Evolutionary conservation across 2,888 invertebrate species (phyloP).

Genomic region (Drosophila sordidula): DNA sequence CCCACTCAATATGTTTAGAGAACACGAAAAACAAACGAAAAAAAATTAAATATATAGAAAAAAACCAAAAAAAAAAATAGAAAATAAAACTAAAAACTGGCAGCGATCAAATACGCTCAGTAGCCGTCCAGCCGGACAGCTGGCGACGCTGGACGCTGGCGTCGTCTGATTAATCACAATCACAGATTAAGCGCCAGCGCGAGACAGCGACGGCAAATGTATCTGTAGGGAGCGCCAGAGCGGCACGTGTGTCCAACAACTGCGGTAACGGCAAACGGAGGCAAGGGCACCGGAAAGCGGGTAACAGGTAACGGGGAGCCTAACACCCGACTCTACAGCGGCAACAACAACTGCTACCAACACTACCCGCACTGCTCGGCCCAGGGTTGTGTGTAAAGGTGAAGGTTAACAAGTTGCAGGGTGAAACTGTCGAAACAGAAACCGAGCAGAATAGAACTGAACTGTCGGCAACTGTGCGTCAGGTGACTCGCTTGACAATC

Average conservation of each 20-base stretch:
- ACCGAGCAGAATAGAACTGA: neutral
- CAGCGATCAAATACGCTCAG: slow-evolving; percentile 68
- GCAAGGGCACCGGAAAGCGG: neutral
- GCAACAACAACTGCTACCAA: neutral
- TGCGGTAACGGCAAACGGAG: slow-evolving; percentile 1
- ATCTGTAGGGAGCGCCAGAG: slow-evolving; percentile 44
- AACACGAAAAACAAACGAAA: slow-evolving; percentile 41
- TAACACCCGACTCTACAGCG: slow-evolving; percentile 2
- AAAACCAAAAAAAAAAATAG: slow-evolving; percentile 25
- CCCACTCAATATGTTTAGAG: slow-evolving; percentile 69
- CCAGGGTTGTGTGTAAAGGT: slow-evolving; percentile 34
- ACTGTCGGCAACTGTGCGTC: slow-evolving; percentile 21
- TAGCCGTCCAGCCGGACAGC: slow-evolving; percentile 65
- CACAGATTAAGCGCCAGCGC: slow-evolving; percentile 77
- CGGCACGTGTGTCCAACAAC: slow-evolving; percentile 51
- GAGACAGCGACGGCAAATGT: slow-evolving; percentile 33
- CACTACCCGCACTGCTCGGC: slow-evolving; percentile 4
- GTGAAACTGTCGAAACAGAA: slow-evolving; percentile 44
- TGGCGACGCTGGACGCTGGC: slow-evolving; percentile 54
- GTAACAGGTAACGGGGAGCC: slow-evolving; percentile 3
- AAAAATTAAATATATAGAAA: slow-evolving; percentile 19
- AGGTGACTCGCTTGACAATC: slow-evolving; percentile 35
- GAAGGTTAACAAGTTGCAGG: slow-evolving; percentile 54
- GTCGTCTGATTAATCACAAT: slow-evolving; percentile 76
- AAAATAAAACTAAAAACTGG: slow-evolving; percentile 52